Conservation (phyloP, 2,888 invertebrate genomes). For the Hemaris fuciformis region DNA sequence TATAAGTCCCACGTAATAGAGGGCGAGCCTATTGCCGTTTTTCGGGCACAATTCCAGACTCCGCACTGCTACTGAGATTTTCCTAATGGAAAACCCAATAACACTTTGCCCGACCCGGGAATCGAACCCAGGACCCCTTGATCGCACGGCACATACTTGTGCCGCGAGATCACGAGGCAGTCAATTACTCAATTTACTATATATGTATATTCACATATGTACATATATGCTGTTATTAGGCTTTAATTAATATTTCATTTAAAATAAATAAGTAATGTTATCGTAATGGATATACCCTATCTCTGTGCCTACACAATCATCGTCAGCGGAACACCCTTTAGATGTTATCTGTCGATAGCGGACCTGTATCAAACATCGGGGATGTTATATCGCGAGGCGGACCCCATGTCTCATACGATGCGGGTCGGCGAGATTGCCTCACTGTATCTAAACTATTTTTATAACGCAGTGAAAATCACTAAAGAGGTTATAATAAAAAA, state of each 20-base stretch:
- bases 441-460: not conserved
- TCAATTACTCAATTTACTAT: no score
- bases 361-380: conserved; percentile 41
- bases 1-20: no score
- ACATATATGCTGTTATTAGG: not conserved
- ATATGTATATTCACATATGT: no score
- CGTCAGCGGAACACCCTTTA: conserved; percentile 23
- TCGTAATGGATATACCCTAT: not conserved
- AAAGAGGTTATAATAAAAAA: not conserved
- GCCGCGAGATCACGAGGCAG: no score
- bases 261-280: not conserved
- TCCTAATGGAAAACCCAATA: no score
- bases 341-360: conserved; percentile 39
- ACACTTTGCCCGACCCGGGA: no score
- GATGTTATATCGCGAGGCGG: conserved; percentile 34
- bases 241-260: not conserved
- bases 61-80: no score
- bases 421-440: conserved; percentile 20
- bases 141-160: no score
- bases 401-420: conserved; percentile 6
- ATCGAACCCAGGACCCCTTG: no score
- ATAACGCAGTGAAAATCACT: not conserved
- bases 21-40: no score
- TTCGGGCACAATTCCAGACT: no score
- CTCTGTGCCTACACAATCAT: conserved; percentile 30